Conservation (phyloP, 2,888 invertebrate genomes). For the Trissonchulus sp. region DNA sequence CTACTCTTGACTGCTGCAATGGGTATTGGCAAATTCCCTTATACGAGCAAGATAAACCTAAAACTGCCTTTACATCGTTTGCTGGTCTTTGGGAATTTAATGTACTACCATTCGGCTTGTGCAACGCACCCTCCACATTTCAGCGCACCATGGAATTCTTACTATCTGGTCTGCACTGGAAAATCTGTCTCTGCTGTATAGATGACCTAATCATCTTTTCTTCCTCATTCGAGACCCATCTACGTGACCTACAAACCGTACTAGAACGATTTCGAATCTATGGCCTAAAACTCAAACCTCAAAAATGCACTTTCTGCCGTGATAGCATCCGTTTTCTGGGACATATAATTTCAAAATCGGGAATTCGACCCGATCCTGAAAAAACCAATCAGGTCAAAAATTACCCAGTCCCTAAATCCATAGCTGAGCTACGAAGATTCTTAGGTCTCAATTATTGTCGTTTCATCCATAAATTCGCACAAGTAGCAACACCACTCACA, state of each 20-base stretch:
- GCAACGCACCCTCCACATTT: too few species aligned
- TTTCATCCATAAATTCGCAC: conserved; percentile 33
- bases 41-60: too few species aligned
- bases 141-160: neutral
- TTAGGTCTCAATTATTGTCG: conserved; percentile 48
- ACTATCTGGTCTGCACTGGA: neutral
- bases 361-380: conserved; percentile 41
- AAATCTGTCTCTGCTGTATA: conserved; percentile 33
- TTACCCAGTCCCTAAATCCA: conserved; percentile 41
- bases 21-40: too few species aligned
- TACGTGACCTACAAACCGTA: conserved; percentile 38
- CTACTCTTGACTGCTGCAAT: too few species aligned
- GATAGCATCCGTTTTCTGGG: too few species aligned
- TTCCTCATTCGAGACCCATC: conserved; percentile 41
- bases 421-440: conserved; percentile 36
- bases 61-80: too few species aligned
- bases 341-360: conserved; percentile 44
- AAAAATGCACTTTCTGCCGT: conserved; percentile 45
- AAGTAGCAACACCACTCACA: conserved; percentile 15
- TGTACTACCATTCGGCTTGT: too few species aligned
- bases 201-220: too few species aligned
- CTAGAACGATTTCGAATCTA: conserved; percentile 20
- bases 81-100: too few species aligned
- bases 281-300: conserved; percentile 39
- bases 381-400: conserved; percentile 40